Evolutionary conservation across 2,113 vertebrate species (phyloP).

Genomic region (Aldabrachelys gigantea): DNA sequence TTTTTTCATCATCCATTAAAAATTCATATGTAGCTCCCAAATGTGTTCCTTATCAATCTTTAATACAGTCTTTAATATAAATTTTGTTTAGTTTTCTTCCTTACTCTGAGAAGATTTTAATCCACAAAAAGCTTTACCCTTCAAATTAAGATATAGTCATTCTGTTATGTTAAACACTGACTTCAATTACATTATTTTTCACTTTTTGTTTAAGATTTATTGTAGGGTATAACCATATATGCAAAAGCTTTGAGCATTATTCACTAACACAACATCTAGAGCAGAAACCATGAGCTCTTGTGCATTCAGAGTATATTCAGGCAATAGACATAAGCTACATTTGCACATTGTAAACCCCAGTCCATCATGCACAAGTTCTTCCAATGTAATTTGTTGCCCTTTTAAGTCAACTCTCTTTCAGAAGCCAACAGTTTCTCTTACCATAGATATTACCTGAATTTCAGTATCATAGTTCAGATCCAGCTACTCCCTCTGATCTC

Average conservation of each 20-base stretch:
- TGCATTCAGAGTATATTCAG: neutral
- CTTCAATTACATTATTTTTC: neutral
- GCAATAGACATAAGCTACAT: fast-evolving
- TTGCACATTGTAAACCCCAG: neutral
- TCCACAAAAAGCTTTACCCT: neutral
- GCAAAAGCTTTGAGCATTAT: neutral
- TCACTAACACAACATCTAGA: fast-evolving
- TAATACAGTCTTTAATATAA: neutral
- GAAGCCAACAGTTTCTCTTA: neutral
- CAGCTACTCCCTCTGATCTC: fast-evolving
- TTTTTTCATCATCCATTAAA: neutral
- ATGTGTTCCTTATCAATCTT: neutral
- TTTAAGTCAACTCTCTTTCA: neutral
- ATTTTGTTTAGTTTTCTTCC: neutral
- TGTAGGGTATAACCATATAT: neutral
- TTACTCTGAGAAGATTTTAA: neutral
- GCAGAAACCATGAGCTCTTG: neutral
- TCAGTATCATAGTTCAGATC: neutral
- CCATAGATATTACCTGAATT: neutral
- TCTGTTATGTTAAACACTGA: neutral
- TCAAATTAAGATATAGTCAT: neutral
- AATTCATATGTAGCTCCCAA: neutral
- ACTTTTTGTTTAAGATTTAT: neutral
- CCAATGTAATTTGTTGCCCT: neutral
- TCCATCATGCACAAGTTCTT: fast-evolving